Conservation (phyloP, 2,113 vertebrate species). For the Eretmodus cyanostictus region DNA sequence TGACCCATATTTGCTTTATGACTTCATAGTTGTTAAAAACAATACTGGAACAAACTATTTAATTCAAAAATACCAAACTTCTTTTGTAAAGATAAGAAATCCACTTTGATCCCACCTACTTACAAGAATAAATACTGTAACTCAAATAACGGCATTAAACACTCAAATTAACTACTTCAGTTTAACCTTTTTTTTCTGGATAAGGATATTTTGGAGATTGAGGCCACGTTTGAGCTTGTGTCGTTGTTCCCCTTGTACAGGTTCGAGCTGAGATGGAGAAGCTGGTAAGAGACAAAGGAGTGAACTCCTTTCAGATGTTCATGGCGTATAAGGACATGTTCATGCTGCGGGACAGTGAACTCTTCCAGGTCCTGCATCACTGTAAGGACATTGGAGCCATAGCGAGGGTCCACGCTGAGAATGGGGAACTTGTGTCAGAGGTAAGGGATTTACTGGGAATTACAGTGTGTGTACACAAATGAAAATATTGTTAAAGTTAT, state of each 20-base stretch:
- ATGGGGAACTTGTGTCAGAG: conserved; percentile 94
- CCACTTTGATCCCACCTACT: neutral
- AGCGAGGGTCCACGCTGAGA: conserved; percentile 90
- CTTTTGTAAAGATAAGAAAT: neutral
- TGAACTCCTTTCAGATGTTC: conserved; percentile 98
- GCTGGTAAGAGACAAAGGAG: conserved; percentile 88
- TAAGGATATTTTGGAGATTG: neutral
- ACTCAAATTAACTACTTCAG: neutral
- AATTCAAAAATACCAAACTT: neutral
- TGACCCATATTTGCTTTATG: neutral
- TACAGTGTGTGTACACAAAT: neutral
- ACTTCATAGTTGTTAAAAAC: neutral
- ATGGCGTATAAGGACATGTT: conserved; percentile 96
- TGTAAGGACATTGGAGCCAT: conserved; percentile 92
- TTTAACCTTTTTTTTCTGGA: neutral
- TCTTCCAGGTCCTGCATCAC: conserved; percentile 87
- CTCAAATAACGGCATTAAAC: rapidly evolving
- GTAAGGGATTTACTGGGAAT: conserved; percentile 56
- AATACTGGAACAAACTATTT: neutral
- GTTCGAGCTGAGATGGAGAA: conserved; percentile 92
- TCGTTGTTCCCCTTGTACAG: conserved; percentile 50
- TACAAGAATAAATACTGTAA: neutral
- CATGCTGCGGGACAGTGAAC: conserved; percentile 94
- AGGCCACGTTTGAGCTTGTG: neutral
- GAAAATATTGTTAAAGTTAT: neutral